Conservation (phyloP, 1,140 invertebrate species). For the Dendrolimus punctatus region DNA sequence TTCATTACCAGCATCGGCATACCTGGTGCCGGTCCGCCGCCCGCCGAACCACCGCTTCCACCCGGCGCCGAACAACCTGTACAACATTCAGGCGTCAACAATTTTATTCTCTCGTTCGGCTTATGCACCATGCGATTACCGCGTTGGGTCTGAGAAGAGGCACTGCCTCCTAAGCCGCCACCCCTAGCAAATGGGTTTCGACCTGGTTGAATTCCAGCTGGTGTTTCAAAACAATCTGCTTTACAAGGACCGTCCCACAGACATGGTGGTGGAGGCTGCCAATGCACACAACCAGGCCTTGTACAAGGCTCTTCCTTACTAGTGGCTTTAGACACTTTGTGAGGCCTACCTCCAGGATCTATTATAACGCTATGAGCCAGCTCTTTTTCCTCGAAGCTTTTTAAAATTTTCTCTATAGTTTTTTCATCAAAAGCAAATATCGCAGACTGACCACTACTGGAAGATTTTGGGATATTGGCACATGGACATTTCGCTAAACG, state of each 20-base stretch:
- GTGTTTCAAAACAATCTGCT: constrained; percentile 49
- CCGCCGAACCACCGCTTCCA: constrained; percentile 13
- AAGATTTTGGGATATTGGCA: not conserved
- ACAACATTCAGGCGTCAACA: constrained; percentile 34
- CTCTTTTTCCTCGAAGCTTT: constrained; percentile 39
- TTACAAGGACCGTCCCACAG: constrained; percentile 48
- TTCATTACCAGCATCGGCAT: constrained; percentile 55
- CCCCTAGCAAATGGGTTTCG: constrained; percentile 27
- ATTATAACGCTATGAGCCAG: constrained; percentile 12
- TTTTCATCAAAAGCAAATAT: constrained; percentile 35
- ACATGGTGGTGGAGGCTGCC: constrained; percentile 46
- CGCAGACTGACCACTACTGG: constrained; percentile 8
- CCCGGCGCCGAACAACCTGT: constrained; percentile 43
- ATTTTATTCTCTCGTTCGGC: constrained; percentile 21
- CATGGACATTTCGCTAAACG: constrained; percentile 12
- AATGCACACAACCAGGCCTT: constrained; percentile 45
- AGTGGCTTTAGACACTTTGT: constrained; percentile 18
- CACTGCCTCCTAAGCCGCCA: constrained; percentile 9
- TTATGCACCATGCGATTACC: not conserved
- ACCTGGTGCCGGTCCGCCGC: constrained; percentile 24
- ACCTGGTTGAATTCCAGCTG: constrained; percentile 30
- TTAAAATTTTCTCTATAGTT: constrained; percentile 26
- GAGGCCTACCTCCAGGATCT: constrained; percentile 20
- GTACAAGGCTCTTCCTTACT: constrained; percentile 35
- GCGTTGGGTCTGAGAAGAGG: not conserved